Conservation (phyloP, 1,140 invertebrate genomes). For the Megalopta genalis region DNA sequence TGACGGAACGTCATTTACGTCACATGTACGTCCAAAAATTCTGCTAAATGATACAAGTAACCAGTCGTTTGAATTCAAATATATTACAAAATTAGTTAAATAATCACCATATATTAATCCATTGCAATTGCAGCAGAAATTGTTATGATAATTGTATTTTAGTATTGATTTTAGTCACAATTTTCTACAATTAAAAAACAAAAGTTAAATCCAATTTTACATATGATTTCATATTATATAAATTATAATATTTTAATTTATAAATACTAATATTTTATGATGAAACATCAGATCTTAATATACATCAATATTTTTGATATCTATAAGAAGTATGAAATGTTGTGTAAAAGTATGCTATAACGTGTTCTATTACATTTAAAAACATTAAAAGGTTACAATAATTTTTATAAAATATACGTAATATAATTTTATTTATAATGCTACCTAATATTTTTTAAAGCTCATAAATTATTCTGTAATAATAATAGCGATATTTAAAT, state of each 20-base stretch:
- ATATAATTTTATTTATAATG: slow-evolving; percentile 44
- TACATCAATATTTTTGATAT: slow-evolving; percentile 59
- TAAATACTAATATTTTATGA: slow-evolving; percentile 55
- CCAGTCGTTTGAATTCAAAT: slow-evolving; percentile 47
- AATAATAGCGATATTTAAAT: slow-evolving; percentile 50
- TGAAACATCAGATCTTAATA: slow-evolving; percentile 47
- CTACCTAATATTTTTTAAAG: slow-evolving; percentile 38
- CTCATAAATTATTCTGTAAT: slow-evolving; percentile 46
- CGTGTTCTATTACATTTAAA: slow-evolving; percentile 41
- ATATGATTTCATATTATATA: neutral
- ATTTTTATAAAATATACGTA: slow-evolving; percentile 44
- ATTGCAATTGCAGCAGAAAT: slow-evolving; percentile 43
- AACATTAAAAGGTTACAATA: slow-evolving; percentile 55
- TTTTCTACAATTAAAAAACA: slow-evolving; percentile 8
- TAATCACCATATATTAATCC: slow-evolving; percentile 47
- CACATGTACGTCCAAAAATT: slow-evolving; percentile 28
- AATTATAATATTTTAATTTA: slow-evolving; percentile 27
- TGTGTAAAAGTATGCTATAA: slow-evolving; percentile 49
- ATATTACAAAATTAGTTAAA: slow-evolving; percentile 55
- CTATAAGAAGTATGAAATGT: slow-evolving; percentile 53
- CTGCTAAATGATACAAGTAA: slow-evolving; percentile 28
- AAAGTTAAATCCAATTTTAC: slow-evolving; percentile 16
- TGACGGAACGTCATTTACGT: slow-evolving; percentile 24
- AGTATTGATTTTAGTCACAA: neutral
- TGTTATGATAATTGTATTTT: slow-evolving; percentile 12